phyloP scores from a whole-genome alignment of 2,113 vertebrate genomes.

The Syngnathus scovelli region DNA sequence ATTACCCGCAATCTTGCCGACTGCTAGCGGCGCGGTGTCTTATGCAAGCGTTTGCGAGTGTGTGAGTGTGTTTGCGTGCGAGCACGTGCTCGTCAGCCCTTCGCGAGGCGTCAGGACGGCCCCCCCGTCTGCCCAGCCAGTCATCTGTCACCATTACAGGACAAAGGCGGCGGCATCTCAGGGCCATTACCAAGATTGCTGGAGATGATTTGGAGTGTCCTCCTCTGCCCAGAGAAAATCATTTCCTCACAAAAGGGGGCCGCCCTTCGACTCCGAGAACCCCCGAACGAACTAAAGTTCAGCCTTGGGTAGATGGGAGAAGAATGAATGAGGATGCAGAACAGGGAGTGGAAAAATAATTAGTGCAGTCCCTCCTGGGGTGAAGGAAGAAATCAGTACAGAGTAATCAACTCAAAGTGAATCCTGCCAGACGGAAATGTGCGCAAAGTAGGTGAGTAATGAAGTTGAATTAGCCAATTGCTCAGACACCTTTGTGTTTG shows the following conservation, averaged over 20 bases:
- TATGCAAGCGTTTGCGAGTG: slow-evolving; percentile 65
- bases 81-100: slow-evolving; percentile 25
- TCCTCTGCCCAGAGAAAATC: slow-evolving; percentile 71
- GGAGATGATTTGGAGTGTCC: slow-evolving; percentile 78
- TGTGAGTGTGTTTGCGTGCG: slow-evolving; percentile 37
- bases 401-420: slow-evolving; percentile 28
- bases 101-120: slow-evolving; percentile 48
- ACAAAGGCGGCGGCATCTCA: slow-evolving; percentile 72
- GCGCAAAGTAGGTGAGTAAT: slow-evolving; percentile 16
- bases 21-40: slow-evolving; percentile 56
- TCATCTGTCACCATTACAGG: slow-evolving; percentile 77
- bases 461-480: slow-evolving; percentile 34
- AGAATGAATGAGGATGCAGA: slow-evolving; percentile 21
- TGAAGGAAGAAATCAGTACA: slow-evolving; percentile 10
- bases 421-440: slow-evolving; percentile 9
- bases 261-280: slow-evolving; percentile 44
- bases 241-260: slow-evolving; percentile 67
- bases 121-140: slow-evolving; percentile 62
- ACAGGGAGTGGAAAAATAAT: slow-evolving; percentile 22
- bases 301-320: slow-evolving; percentile 21
- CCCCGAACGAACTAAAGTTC: slow-evolving; percentile 31
- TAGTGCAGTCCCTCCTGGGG: slow-evolving; percentile 28
- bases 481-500: slow-evolving; percentile 20
- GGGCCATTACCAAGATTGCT: slow-evolving; percentile 80
- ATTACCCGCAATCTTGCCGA: slow-evolving; percentile 71